Base-by-base conservation (phyloP, 2,113 vertebrate genomes). In the Astatoreochromis straeleni region DNA sequence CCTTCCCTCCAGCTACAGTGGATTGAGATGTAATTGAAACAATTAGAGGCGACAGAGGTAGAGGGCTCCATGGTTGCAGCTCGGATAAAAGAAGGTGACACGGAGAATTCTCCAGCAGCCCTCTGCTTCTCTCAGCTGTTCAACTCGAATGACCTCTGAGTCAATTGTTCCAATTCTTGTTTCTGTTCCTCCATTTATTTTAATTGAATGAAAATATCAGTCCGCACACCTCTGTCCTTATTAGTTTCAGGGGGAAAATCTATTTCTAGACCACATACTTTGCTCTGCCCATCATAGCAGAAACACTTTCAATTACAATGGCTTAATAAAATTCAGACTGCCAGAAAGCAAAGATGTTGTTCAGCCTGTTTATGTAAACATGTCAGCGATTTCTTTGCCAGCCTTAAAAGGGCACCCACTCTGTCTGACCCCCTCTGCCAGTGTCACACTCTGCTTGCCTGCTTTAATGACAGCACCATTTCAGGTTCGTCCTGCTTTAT, bases 21-120 rank as follows among this genome's bases (percentile, higher is more conserved):
- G 94, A 96, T 96, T 94, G 95, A 95, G 93, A 96, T 92, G 94
- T 96, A 96, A 96, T 96, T 94, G 94, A 94, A 96, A 95, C 95
- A 95, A 95, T 96, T 95, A 94, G 87, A 94, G 90, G 88, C 68
- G 17, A 91, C 88, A 86, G 89, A 90, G 90, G 90, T 84, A 84
- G 87, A 85, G 87, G 91, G 91, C 85, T 91, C n/a, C 47, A 63
- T 68, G 89, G 87, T 85, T 38, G 51, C 68, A 75, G 90, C 90
- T 83, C 7, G 87, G 88, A 90, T 63, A 81, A 84, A 86, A 91
- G 63, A 88, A 82, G 83, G 42, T 63, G 65, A 87, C 29, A 83
- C 63, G 2, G 81, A 87, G 85, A 85, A 85, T 87, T 91, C 88
- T 68, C 75, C 33, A 11, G 82, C 87, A 85, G 91, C 82, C 55